These are phyloP conservation scores for Xestoiulus laeticollis DNA, from an alignment of 2,888 invertebrate genomes.

Conservation along the genomic window DNA sequence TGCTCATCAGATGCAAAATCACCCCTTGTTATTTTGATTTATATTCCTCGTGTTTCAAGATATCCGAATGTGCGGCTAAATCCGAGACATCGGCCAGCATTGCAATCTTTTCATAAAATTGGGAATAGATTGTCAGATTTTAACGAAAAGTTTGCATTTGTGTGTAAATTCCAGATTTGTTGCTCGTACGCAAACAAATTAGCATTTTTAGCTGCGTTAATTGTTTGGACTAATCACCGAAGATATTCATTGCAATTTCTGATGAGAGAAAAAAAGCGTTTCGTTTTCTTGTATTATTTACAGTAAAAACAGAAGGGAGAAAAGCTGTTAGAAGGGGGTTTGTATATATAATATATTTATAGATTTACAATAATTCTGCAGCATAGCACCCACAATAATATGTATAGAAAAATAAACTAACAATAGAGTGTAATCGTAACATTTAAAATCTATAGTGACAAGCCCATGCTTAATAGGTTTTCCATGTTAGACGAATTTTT, in stretches of 20 bases:
- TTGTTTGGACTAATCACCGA: neutral
- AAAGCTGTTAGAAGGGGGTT: slow-evolving; percentile 4
- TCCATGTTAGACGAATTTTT: slow-evolving; percentile 13
- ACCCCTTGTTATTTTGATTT: neutral
- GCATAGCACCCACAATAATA: slow-evolving; percentile 48
- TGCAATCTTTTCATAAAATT: neutral
- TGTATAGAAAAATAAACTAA: slow-evolving; percentile 47
- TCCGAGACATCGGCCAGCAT: neutral
- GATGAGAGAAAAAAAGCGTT: slow-evolving; percentile 27
- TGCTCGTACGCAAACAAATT: neutral
- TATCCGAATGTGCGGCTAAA: neutral
- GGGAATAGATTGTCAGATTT: neutral
- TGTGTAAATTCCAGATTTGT: neutral
- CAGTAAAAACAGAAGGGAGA: slow-evolving; percentile 35
- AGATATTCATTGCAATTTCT: neutral
- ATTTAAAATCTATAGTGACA: slow-evolving; percentile 24
- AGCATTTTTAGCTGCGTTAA: neutral
- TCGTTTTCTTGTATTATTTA: slow-evolving; percentile 35
- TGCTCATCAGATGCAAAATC: neutral
- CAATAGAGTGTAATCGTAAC: slow-evolving; percentile 44
- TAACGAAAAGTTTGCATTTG: neutral
- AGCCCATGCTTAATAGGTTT: slow-evolving; percentile 8
- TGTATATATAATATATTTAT: slow-evolving; percentile 36
- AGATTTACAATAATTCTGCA: slow-evolving; percentile 45
- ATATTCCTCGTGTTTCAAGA: neutral